Evolutionary conservation across 2,888 invertebrate species (phyloP), one percentile per base, ranked within the genome.

Genomic region (Magallana nippona): DNA sequence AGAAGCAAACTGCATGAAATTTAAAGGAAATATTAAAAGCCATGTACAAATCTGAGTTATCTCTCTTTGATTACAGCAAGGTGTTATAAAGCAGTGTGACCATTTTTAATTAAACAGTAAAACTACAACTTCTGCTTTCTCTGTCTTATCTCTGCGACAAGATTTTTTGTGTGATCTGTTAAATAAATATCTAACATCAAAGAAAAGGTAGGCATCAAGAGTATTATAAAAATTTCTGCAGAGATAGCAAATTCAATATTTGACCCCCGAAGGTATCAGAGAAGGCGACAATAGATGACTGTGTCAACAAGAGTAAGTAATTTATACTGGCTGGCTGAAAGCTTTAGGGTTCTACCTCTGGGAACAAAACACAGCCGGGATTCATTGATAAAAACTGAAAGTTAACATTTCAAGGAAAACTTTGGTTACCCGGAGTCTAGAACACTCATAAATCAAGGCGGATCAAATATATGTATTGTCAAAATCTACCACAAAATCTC

Each of bases 381-480:
- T 71, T 71, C 71, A 71, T 71, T 71, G 71, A 71, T 71, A 71
- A 71, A 71, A 71, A 71, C 10, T 44, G 71, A 71, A 71, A 71
- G 71, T 71, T 71, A 71, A 71, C 71, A 71, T 71, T 71, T 22
- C 32, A 10, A 71, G 27, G 2, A 71, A 71, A 71, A 71, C 71
- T 71, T 71, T 71, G 15, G 32, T 71, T 71, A 27, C 71, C 27
- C 27, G 71, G 71, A 71, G 22, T 22, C 71, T 13, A 13, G 27
- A 22, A 71, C 71, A 22, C 13, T 71, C 13, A 27, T 71, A 71
- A 71, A 71, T 71, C 32, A 71, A 71, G 2, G 19, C 11, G 71
- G 71, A 71, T 71, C 32, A 71, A 71, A 27, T 71, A 13, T 71
- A 71, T 32, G 71, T 71, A 71, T 22, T 32, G 32, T 71, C 15